Evolutionary conservation across 2,113 vertebrate genomes (phyloP).

Genomic region (Megaceryle torquata): DNA sequence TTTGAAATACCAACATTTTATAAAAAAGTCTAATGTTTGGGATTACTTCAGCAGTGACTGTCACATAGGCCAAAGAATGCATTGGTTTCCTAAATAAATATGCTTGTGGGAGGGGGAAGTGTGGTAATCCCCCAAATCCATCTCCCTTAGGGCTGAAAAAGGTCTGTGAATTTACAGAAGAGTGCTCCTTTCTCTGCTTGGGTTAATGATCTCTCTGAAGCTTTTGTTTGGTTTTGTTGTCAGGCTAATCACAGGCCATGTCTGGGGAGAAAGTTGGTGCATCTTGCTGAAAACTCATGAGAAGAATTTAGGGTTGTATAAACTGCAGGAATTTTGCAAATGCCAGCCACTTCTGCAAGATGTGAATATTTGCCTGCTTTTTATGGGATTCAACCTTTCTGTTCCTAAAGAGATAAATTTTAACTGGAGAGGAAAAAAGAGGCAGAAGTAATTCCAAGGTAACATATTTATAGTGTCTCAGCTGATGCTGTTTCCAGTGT

Average conservation of each 20-base stretch:
- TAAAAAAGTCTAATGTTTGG: not conserved
- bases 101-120: fast-evolving
- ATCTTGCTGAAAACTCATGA: not conserved
- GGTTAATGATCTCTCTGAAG: not conserved
- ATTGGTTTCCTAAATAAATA: not conserved
- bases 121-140: not conserved
- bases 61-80: not conserved
- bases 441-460: not conserved
- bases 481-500: not conserved
- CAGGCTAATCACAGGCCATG: not conserved
- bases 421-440: not conserved
- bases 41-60: not conserved
- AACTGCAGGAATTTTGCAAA: not conserved
- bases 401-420: not conserved
- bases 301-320: not conserved
- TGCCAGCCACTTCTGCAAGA: not conserved
- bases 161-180: not conserved
- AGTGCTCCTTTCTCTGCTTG: not conserved
- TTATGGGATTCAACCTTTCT: not conserved
- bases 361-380: not conserved
- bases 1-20: not conserved
- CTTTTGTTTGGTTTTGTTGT: not conserved
- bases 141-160: not conserved
- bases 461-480: not conserved
- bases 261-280: not conserved